Evolutionary conservation across 1,140 invertebrate species (phyloP), one percentile per base, ranked within the genome.

Genomic region (Lepidostoma basale): DNA sequence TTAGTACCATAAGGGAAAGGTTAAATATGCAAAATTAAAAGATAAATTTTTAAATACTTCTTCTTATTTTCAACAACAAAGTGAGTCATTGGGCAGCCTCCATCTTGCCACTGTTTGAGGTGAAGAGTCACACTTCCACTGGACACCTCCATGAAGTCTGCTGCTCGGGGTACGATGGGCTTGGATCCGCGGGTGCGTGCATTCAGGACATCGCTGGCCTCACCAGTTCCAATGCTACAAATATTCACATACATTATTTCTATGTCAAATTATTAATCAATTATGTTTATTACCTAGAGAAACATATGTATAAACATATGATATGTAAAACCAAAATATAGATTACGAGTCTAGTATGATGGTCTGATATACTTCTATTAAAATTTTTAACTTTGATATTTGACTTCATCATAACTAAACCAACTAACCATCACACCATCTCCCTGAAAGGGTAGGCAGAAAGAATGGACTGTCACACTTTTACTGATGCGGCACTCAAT

Each of bases 51-150:
- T 49, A 79, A 81, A 85, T 84, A 95, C 93, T 92, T 94, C 77
- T 94, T 93, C 81, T 96, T 96, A 79, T 97, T 95, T 81, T 97
- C 94, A 26, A 98, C 92, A 58, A 97, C 94, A 80, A 97, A 98
- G 77, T 95, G 95, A 44, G 93, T 88, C 90, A 98, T 97, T 1
- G 95, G 93, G 80, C 97, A 98, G 26, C 95, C 95, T 65, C 94
- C 94, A 78, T 96, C 94, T 58, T 92, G 90, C 96, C 96, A 98
- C 59, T 94, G 90, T 74, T 90, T 92, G 44, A 98, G 85, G 75
- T 96, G 94, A 47, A 98, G 82, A 6, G 92, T 93, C 10, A 98
- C 93, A 69, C 91, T 95, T 64, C 94, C 96, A 2, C 92, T 92
- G 4, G 94, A 96, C 1, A 95, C 91, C 79, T 94, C 93, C 77